These are phyloP conservation scores for Galendromus occidentalis DNA, from an alignment of 1,140 invertebrate species.

Conservation along the genomic window DNA sequence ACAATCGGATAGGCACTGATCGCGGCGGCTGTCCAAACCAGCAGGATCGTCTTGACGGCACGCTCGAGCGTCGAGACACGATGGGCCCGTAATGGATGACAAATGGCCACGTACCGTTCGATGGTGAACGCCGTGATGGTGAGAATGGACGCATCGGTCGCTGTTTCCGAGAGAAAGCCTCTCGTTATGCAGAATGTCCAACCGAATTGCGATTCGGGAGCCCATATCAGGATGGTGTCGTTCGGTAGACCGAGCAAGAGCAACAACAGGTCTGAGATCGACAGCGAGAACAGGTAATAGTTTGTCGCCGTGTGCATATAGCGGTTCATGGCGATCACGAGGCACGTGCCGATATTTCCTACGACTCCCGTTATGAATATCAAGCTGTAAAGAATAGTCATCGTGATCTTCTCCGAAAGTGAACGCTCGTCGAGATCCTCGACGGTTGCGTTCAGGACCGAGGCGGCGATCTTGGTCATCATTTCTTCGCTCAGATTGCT, in stretches of 20 bases:
- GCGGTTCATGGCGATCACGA: conserved; percentile 37
- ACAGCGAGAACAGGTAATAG: conserved; percentile 79
- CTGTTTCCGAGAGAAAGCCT: conserved; percentile 42
- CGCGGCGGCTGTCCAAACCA: conserved; percentile 27
- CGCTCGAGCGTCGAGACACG: conserved; percentile 28
- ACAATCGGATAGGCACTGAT: conserved; percentile 34
- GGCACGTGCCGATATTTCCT: conserved; percentile 39
- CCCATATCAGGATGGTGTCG: conserved; percentile 71
- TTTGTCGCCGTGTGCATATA: conserved; percentile 45
- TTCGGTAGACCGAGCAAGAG: conserved; percentile 47
- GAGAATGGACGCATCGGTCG: conserved; percentile 26
- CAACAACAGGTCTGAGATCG: conserved; percentile 72
- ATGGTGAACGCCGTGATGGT: conserved; percentile 32
- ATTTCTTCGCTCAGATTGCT: conserved; percentile 1
- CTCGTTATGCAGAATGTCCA: conserved; percentile 60
- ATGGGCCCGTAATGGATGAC: conserved; percentile 30
- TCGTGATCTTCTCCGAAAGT: conserved; percentile 22
- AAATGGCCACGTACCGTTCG: conserved; percentile 31
- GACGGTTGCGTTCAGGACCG: background rate
- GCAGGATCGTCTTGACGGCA: conserved; percentile 27
- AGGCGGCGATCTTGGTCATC: background rate
- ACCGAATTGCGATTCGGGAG: conserved; percentile 61
- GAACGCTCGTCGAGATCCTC: background rate
- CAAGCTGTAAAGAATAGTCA: conserved; percentile 32
- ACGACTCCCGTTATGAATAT: conserved; percentile 35